Conservation (phyloP, 2,113 vertebrate species). For the Myocastor coypus region DNA sequence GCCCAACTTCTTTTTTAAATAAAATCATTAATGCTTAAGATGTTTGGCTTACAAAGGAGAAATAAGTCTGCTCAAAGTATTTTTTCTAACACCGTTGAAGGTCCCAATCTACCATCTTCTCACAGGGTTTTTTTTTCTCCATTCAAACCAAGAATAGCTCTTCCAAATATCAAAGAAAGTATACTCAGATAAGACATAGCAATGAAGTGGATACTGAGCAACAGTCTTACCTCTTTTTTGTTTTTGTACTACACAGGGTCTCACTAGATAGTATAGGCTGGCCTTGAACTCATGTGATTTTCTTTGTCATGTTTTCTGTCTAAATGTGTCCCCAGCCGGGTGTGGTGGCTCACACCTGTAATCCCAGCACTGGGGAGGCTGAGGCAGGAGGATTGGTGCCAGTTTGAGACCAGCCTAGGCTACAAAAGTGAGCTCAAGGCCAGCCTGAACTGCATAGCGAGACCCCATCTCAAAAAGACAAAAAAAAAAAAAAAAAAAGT, state of each 20-base stretch:
- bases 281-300: not conserved
- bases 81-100: constrained; percentile 45
- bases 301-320: not conserved
- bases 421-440: no score
- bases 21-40: constrained; percentile 33
- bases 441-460: no score
- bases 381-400: no score
- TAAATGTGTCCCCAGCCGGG: no score
- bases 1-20: not conserved
- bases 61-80: constrained; percentile 38
- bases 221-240: not conserved
- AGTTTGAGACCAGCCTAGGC: no score
- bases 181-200: not conserved
- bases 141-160: not conserved
- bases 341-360: no score
- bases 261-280: not conserved
- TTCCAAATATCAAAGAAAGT: not conserved
- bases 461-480: no score
- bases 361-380: no score
- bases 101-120: not conserved
- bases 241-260: not conserved
- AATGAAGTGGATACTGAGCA: not conserved
- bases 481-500: no score
- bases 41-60: constrained; percentile 24
- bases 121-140: not conserved